phyloP scores from a whole-genome alignment of 2,888 invertebrate species.

The Rhodophaea formosa region DNA sequence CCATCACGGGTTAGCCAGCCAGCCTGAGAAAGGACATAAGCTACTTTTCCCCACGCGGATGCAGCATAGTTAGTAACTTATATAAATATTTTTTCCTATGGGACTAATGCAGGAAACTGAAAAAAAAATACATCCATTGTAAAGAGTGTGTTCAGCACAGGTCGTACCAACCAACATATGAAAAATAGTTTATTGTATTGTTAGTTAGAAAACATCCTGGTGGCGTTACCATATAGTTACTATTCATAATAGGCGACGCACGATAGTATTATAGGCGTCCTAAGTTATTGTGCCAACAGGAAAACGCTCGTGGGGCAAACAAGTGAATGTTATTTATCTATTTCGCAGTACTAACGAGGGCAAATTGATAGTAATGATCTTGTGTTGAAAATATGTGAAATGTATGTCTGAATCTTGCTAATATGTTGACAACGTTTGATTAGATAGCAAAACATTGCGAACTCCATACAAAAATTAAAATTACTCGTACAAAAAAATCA shows the following conservation, averaged over 20 bases:
- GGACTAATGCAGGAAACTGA: too few relatives aligned
- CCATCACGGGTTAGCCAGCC: too few relatives aligned
- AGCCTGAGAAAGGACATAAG: too few relatives aligned
- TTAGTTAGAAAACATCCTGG: background rate
- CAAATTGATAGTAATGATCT: background rate
- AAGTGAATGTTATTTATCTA: conserved; percentile 3
- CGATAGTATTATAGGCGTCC: background rate
- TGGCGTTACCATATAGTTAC: background rate
- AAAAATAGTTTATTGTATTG: background rate
- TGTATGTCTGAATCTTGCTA: background rate
- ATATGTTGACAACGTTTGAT: background rate
- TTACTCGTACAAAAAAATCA: too few relatives aligned
- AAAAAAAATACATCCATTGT: too few relatives aligned
- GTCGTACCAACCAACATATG: too few relatives aligned
- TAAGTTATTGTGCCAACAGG: conserved; percentile 10
- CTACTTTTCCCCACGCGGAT: too few relatives aligned
- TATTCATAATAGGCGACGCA: background rate
- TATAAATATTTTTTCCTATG: too few relatives aligned
- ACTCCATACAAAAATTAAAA: too few relatives aligned
- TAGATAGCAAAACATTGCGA: too few relatives aligned
- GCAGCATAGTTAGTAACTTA: too few relatives aligned
- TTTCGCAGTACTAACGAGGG: background rate
- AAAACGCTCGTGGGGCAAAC: background rate
- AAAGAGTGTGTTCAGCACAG: too few relatives aligned
- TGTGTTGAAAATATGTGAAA: background rate